Percentiles rank a stretch among this genome's conserved stretches.
phyloP scores from a whole-genome alignment of 1,140 invertebrate species.

The Battus philenor region DNA sequence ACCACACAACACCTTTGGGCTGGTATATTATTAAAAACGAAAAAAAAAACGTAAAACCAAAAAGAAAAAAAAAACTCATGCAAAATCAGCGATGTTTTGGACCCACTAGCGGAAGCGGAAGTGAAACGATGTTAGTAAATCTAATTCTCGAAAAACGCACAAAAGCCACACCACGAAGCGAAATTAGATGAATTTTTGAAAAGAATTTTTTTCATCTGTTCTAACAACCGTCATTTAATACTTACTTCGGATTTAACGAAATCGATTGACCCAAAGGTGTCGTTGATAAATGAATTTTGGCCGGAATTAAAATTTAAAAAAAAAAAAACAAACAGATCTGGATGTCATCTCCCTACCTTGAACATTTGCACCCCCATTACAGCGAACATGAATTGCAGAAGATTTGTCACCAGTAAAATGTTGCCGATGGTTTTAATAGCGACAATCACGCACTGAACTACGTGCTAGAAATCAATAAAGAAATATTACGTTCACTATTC shows the following conservation, averaged over 20 bases:
- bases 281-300: no score
- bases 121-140: conserved; percentile 49
- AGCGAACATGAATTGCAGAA: conserved; percentile 99
- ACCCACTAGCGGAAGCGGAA: conserved; percentile 53
- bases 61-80: conserved; percentile 32
- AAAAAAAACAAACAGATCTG: conserved; percentile 14
- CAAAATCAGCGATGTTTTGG: conserved; percentile 61
- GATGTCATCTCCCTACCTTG: conserved; percentile 87
- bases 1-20: conserved; percentile 71
- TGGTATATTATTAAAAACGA: conserved; percentile 26
- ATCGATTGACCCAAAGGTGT: conserved; percentile 76
- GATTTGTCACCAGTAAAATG: conserved; percentile 99
- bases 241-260: conserved; percentile 45
- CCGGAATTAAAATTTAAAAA: conserved; percentile 21
- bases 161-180: conserved; percentile 65
- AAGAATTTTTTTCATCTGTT: conserved; percentile 18
- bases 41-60: conserved; percentile 1
- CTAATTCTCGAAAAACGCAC: conserved; percentile 33
- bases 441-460: conserved; percentile 99
- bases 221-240: conserved; percentile 43
- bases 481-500: conserved; percentile 34
- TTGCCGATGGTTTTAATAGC: conserved; percentile 99
- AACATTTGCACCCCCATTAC: conserved; percentile 99
- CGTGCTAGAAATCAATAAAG: conserved; percentile 84
- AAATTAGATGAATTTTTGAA: conserved; percentile 73